These are phyloP conservation scores for Vombatus ursinus DNA, from an alignment of 2,113 vertebrate genomes.

Conservation along the genomic window DNA sequence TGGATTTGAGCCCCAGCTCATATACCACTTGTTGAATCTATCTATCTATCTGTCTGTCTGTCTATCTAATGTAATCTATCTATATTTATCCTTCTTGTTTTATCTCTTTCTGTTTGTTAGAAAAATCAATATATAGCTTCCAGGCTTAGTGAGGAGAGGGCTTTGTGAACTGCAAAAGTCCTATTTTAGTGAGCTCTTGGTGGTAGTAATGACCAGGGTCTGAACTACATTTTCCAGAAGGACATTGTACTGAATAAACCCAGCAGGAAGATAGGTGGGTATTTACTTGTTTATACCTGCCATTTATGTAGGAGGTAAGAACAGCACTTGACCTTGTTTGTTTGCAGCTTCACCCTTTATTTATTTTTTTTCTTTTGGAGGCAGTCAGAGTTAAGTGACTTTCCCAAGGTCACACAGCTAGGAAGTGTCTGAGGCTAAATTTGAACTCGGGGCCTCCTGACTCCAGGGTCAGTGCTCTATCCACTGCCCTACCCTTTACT, in stretches of 20 bases:
- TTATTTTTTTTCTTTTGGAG: too few species aligned
- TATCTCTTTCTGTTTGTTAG: not conserved
- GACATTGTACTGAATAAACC: not conserved
- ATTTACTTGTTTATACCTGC: not conserved
- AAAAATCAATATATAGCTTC: not conserved
- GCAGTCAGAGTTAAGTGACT: not conserved
- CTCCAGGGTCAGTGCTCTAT: not conserved
- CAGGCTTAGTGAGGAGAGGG: not conserved
- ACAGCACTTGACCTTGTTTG: not conserved
- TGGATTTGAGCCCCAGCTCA: not conserved
- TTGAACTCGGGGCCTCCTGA: not conserved
- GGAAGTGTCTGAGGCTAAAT: not conserved
- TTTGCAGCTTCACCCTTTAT: not conserved
- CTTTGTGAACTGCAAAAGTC: not conserved
- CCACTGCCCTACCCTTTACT: not conserved
- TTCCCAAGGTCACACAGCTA: not conserved
- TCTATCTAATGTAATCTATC: not conserved
- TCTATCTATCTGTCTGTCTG: too few species aligned
- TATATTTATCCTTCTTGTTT: not conserved
- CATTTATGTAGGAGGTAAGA: not conserved
- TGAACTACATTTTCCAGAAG: not conserved
- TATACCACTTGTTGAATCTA: not conserved
- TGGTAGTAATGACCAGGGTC: not conserved
- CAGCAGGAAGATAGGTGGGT: too few species aligned
- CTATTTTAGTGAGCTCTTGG: not conserved